Conservation (phyloP, 2,888 invertebrate species). For the Mesorhabditis spiculigera region DNA sequence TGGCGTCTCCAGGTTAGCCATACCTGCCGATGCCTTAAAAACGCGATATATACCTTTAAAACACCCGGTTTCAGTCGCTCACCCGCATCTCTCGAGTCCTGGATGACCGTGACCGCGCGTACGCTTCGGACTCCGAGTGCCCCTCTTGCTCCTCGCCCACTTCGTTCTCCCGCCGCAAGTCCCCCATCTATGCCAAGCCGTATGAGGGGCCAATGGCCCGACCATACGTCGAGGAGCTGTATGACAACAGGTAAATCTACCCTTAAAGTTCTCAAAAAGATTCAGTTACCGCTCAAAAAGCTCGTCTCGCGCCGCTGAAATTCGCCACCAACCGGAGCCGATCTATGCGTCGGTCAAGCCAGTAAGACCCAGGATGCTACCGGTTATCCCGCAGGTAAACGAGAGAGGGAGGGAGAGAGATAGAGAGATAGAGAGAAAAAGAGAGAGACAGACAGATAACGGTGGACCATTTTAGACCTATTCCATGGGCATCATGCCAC, state of each 20-base stretch:
- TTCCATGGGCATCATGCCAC: neutral
- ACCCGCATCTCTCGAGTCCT: conserved; percentile 3
- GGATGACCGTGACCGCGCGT: neutral
- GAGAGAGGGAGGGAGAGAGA: neutral
- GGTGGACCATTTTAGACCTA: neutral
- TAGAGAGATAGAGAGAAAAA: too few species aligned
- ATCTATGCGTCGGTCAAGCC: neutral
- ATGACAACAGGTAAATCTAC: neutral
- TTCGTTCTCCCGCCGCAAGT: neutral
- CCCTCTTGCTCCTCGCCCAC: conserved; percentile 6
- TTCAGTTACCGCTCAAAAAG: neutral
- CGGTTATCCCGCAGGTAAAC: neutral
- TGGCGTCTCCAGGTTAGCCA: too few species aligned
- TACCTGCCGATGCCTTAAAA: neutral
- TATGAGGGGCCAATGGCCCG: conserved; percentile 1
- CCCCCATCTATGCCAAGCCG: conserved; percentile 1
- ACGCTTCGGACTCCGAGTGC: conserved; percentile 5
- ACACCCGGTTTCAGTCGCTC: neutral
- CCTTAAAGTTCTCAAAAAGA: neutral
- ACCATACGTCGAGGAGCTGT: conserved; percentile 3
- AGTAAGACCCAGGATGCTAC: neutral
- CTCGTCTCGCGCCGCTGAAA: neutral
- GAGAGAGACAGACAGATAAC: neutral
- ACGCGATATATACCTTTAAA: neutral
- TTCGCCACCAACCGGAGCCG: neutral